Evolutionary conservation across 1,140 invertebrate species (phyloP).

Genomic region (Diprion similis): DNA sequence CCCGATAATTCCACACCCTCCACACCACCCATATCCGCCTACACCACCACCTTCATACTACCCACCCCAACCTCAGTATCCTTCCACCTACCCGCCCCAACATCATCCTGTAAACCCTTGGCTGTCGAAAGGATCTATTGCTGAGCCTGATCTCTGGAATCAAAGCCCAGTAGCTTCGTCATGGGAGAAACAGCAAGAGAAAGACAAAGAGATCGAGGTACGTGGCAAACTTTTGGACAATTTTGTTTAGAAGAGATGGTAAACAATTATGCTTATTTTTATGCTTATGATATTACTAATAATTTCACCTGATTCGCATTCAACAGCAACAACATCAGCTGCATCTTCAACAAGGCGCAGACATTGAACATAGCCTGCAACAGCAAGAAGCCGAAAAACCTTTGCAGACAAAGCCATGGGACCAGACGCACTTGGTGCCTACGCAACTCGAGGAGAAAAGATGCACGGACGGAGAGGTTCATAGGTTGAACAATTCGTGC

Average conservation of each 20-base stretch:
- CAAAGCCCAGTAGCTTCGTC: slow-evolving; percentile 22
- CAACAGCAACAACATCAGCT: slow-evolving; percentile 7
- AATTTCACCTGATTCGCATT: slow-evolving; percentile 18
- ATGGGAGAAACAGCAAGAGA: slow-evolving; percentile 19
- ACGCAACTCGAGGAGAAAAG: slow-evolving; percentile 35
- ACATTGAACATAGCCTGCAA: not conserved
- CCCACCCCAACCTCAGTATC: slow-evolving; percentile 8
- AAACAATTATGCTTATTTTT: not conserved
- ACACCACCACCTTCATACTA: not conserved
- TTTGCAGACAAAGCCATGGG: slow-evolving; percentile 39
- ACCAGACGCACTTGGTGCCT: slow-evolving; percentile 36
- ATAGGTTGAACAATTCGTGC: slow-evolving; percentile 46
- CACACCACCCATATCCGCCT: slow-evolving; percentile 3
- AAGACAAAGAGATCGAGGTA: not conserved
- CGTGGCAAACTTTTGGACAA: not conserved
- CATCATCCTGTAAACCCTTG: slow-evolving; percentile 25
- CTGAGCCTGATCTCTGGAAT: slow-evolving; percentile 28
- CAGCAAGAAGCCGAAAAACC: slow-evolving; percentile 20
- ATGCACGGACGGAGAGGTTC: slow-evolving; percentile 44
- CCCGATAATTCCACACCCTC: slow-evolving; percentile 10
- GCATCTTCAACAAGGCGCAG: not conserved
- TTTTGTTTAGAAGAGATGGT: not conserved
- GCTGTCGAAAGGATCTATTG: slow-evolving; percentile 12
- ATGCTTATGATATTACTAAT: not conserved
- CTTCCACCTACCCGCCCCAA: not conserved